phyloP scores from a whole-genome alignment of 2,797 vertebrate genomes.

The Melanogrammus aeglefinus region DNA sequence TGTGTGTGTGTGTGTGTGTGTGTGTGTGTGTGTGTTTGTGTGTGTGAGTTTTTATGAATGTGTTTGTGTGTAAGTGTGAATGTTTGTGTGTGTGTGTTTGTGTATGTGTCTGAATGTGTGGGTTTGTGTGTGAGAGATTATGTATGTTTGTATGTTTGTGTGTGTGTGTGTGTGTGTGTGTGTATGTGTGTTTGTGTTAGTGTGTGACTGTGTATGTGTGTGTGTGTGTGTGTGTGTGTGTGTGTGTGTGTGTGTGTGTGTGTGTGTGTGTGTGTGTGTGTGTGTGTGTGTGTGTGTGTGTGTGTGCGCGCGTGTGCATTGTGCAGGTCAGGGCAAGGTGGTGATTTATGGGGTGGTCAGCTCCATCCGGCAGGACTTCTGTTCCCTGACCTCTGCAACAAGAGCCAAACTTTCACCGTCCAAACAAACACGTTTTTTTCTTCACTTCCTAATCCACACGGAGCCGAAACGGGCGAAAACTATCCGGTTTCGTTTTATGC shows the following conservation, averaged over 20 bases:
- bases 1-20: too few relatives aligned
- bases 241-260: neutral
- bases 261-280: conserved; percentile 4
- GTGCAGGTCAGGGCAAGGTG: conserved; percentile 51
- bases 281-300: conserved; percentile 8
- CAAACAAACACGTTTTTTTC: conserved; percentile 30
- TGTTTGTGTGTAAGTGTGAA: too few relatives aligned
- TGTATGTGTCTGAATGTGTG: too few relatives aligned
- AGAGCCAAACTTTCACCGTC: conserved; percentile 58
- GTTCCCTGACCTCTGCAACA: conserved; percentile 61
- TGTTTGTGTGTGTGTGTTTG: too few relatives aligned
- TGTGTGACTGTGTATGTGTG: neutral
- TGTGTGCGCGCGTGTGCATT: conserved; percentile 7
- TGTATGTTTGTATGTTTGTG: too few relatives aligned
- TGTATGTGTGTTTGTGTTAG: too few relatives aligned
- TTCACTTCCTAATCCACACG: conserved; percentile 9
- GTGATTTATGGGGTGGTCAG: conserved; percentile 69
- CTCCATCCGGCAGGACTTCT: conserved; percentile 56
- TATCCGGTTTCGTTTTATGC: too few relatives aligned
- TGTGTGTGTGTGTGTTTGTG: too few relatives aligned
- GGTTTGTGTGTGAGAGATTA: too few relatives aligned
- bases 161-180: neutral
- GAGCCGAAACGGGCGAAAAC: too few relatives aligned
- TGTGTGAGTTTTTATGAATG: too few relatives aligned
- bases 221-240: neutral